These are phyloP conservation scores for Patiria miniata DNA, from an alignment of 35 echinoderm and acorn worm genomes.

Conservation along the genomic window DNA sequence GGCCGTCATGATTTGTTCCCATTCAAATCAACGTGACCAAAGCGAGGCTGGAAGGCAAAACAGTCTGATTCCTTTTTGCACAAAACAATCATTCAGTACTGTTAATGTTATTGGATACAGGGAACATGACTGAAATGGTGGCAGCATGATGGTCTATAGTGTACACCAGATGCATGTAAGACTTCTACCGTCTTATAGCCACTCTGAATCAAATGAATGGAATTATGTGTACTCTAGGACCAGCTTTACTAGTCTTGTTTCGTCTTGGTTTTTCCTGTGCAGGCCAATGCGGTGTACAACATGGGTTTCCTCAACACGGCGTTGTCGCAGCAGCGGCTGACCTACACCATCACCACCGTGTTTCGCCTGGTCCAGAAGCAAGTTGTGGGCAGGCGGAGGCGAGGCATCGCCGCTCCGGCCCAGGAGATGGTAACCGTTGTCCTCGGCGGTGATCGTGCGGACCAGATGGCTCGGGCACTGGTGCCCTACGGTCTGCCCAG, in stretches of 20 bases:
- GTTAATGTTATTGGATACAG: too few relatives aligned
- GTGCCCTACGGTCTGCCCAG: neutral
- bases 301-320: constrained; percentile 84
- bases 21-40: too few relatives aligned
- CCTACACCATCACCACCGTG: constrained; percentile 84
- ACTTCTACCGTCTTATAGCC: too few relatives aligned
- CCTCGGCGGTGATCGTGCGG: neutral
- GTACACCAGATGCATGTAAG: too few relatives aligned
- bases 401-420: neutral
- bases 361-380: constrained; percentile 18
- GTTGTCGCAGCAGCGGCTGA: constrained; percentile 60
- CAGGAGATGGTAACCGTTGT: neutral
- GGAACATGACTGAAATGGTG: too few relatives aligned
- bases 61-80: too few relatives aligned
- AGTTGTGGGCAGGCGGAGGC: neutral
- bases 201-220: too few relatives aligned
- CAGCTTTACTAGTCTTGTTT: neutral
- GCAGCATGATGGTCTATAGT: too few relatives aligned
- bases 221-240: too few relatives aligned
- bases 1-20: too few relatives aligned
- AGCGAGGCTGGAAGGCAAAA: too few relatives aligned
- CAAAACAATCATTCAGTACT: too few relatives aligned
- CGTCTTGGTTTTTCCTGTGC: neutral
- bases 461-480: neutral
- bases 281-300: constrained; percentile 15